Evolutionary conservation across 2,113 vertebrate genomes (phyloP).

Genomic region (Silurus asotus): DNA sequence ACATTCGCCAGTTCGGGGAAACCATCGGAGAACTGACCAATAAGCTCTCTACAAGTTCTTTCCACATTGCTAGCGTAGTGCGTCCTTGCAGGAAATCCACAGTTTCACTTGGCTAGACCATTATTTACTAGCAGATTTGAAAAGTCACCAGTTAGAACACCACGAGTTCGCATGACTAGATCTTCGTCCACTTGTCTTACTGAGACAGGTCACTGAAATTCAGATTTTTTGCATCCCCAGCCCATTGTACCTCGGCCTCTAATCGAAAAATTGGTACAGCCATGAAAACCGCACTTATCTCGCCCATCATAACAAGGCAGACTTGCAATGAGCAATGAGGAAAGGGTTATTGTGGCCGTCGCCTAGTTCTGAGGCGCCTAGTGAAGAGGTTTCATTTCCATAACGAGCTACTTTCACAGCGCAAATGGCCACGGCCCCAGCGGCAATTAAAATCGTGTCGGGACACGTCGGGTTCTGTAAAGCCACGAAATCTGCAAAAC

Average conservation of each 20-base stretch:
- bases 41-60: not conserved
- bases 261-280: not conserved
- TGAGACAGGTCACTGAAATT: not conserved
- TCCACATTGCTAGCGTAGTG: not conserved
- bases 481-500: constrained; percentile 63
- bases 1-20: not conserved
- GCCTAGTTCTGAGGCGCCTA: constrained; percentile 58
- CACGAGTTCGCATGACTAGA: not conserved
- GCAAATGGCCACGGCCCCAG: constrained; percentile 69
- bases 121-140: not conserved
- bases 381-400: constrained; percentile 68
- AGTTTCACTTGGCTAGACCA: not conserved
- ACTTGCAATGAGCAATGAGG: not conserved
- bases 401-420: constrained; percentile 71
- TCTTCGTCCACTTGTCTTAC: not conserved
- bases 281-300: not conserved
- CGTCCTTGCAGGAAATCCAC: not conserved
- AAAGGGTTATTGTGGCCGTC: constrained; percentile 56
- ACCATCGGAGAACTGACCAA: not conserved
- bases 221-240: not conserved
- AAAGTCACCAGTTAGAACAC: not conserved
- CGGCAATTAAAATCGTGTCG: constrained; percentile 81
- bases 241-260: not conserved
- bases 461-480: constrained; percentile 71
- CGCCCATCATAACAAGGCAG: not conserved